These are phyloP conservation scores for Anableps anableps DNA, from an alignment of 2,797 vertebrate species.

Conservation along the genomic window DNA sequence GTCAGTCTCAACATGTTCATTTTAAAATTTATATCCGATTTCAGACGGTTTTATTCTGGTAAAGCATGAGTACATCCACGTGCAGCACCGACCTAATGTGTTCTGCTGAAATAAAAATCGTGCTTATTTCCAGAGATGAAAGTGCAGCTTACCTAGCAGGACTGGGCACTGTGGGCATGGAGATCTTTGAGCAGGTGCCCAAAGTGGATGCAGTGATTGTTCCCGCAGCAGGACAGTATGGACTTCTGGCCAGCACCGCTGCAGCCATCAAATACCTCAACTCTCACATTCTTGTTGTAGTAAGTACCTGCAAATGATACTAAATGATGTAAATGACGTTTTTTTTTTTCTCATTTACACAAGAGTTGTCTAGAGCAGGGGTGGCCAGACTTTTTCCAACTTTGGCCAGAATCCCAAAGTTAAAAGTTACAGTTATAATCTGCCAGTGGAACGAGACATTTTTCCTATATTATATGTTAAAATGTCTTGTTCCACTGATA, in stretches of 20 bases:
- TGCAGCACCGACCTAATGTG: too few relatives aligned
- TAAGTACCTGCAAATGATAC: slow-evolving; percentile 72
- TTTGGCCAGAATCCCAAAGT: too few relatives aligned
- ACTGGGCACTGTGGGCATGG: slow-evolving; percentile 89
- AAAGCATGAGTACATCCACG: background rate
- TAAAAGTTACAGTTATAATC: too few relatives aligned
- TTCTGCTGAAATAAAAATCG: background rate
- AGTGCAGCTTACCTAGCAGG: slow-evolving; percentile 86
- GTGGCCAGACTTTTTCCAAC: too few relatives aligned
- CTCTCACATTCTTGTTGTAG: slow-evolving; percentile 84
- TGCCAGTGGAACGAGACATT: too few relatives aligned
- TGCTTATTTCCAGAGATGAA: slow-evolving; percentile 80
- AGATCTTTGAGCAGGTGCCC: slow-evolving; percentile 89
- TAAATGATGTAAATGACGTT: background rate
- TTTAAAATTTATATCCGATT: background rate
- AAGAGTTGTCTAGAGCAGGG: background rate
- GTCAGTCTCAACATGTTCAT: slow-evolving; percentile 75
- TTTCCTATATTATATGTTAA: too few relatives aligned
- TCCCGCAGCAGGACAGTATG: slow-evolving; percentile 87
- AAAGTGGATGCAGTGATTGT: slow-evolving; percentile 89
- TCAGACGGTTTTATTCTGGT: background rate
- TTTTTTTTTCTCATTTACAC: background rate
- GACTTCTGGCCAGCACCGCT: slow-evolving; percentile 86
- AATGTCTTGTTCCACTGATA: background rate
- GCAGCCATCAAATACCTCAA: slow-evolving; percentile 91